Percentiles rank a stretch among this genome's conserved stretches.
Conservation (phyloP, 2,797 vertebrate genomes). For the Sparidentex hasta region DNA sequence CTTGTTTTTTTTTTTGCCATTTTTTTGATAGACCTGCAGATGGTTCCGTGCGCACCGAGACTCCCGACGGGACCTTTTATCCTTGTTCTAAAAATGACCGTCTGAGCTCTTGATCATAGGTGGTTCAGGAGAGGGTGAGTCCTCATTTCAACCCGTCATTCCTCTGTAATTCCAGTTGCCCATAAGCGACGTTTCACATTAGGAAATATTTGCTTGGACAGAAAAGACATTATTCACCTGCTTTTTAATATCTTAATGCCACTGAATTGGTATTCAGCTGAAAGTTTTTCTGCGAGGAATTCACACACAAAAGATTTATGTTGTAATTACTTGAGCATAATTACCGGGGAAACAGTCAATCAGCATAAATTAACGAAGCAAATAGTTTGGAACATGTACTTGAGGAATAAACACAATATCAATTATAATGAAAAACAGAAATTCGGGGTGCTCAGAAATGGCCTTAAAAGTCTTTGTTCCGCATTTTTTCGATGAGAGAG, state of each 20-base stretch:
- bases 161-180: slow-evolving; percentile 15
- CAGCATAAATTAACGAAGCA: slow-evolving; percentile 74
- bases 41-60: slow-evolving; percentile 39
- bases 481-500: slow-evolving; percentile 31
- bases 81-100: slow-evolving; percentile 59
- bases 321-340: slow-evolving; percentile 76
- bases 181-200: slow-evolving; percentile 35
- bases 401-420: slow-evolving; percentile 60
- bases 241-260: slow-evolving; percentile 47
- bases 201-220: slow-evolving; percentile 25
- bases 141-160: slow-evolving; percentile 39
- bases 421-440: slow-evolving; percentile 62
- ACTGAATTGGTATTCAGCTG: slow-evolving; percentile 42
- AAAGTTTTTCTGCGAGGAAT: slow-evolving; percentile 52
- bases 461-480: slow-evolving; percentile 19
- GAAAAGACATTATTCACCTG: slow-evolving; percentile 44
- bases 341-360: slow-evolving; percentile 77
- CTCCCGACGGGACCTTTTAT: slow-evolving; percentile 50
- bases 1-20: slow-evolving; percentile 14
- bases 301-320: slow-evolving; percentile 70
- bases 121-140: slow-evolving; percentile 25
- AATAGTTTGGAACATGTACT: slow-evolving; percentile 61
- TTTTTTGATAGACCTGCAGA: slow-evolving; percentile 52
- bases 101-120: slow-evolving; percentile 47
- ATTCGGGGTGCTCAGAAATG: slow-evolving; percentile 22